Percentiles rank a stretch among this genome's conserved stretches.
These are phyloP conservation scores for Drosophila seguyi DNA, from an alignment of 1,140 invertebrate genomes.

Conservation along the genomic window DNA sequence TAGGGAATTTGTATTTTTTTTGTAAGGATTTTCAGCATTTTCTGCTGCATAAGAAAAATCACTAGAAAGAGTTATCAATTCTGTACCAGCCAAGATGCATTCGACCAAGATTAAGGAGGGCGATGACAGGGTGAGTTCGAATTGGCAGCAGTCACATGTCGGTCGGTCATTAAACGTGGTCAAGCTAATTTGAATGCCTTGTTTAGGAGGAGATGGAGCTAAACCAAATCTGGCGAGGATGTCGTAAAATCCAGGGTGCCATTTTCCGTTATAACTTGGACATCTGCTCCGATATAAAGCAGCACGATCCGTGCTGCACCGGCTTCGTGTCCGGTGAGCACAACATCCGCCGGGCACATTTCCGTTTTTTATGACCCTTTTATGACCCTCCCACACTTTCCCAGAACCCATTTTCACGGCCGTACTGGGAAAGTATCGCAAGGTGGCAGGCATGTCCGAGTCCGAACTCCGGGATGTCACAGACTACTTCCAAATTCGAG, in stretches of 20 bases:
- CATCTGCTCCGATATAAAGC: slow-evolving; percentile 89
- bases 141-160: not conserved
- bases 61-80: slow-evolving; percentile 37
- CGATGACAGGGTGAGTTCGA: slow-evolving; percentile 68
- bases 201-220: slow-evolving; percentile 69
- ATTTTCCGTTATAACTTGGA: slow-evolving; percentile 89
- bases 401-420: slow-evolving; percentile 90
- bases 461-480: slow-evolving; percentile 89
- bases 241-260: slow-evolving; percentile 90
- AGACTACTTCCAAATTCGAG: slow-evolving; percentile 90
- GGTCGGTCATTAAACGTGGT: slow-evolving; percentile 28
- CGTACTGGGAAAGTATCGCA: slow-evolving; percentile 88
- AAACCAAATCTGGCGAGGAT: slow-evolving; percentile 89
- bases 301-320: slow-evolving; percentile 88
- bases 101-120: slow-evolving; percentile 67
- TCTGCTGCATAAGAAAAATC: slow-evolving; percentile 35
- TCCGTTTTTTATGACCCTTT: slow-evolving; percentile 40
- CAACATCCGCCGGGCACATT: slow-evolving; percentile 18
- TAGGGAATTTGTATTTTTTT: slow-evolving; percentile 40
- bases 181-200: slow-evolving; percentile 42
- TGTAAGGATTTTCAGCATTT: slow-evolving; percentile 16
- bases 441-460: slow-evolving; percentile 88
- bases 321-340: slow-evolving; percentile 88
- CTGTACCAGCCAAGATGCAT: slow-evolving; percentile 53
- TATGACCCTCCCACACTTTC: slow-evolving; percentile 31